phyloP scores from a whole-genome alignment of 1,140 invertebrate species.

The Akabosia matsudoensis region DNA sequence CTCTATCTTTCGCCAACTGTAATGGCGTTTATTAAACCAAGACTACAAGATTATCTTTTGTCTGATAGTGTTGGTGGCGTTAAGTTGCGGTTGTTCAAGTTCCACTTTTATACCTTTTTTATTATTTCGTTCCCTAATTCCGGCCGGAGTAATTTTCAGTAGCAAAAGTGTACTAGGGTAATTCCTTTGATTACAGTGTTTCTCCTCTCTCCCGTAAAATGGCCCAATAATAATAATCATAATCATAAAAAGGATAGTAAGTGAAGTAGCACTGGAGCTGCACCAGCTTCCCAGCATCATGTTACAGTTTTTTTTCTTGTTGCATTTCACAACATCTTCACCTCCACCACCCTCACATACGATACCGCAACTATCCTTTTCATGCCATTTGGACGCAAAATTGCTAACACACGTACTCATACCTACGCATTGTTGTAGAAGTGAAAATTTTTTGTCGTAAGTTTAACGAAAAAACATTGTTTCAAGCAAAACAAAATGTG shows the following conservation, averaged over 20 bases:
- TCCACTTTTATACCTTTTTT: neutral
- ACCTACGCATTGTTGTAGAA: neutral
- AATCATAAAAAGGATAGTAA: conserved; percentile 20
- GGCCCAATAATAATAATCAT: conserved; percentile 23
- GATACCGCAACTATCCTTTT: too few species aligned
- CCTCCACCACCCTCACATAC: neutral
- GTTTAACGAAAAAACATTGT: neutral
- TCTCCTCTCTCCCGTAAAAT: conserved; percentile 9
- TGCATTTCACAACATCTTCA: neutral
- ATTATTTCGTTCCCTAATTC: neutral
- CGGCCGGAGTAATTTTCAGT: conserved; percentile 9
- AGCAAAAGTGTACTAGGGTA: conserved; percentile 5
- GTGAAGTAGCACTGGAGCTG: neutral
- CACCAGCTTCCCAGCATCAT: neutral
- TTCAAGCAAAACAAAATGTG: neutral
- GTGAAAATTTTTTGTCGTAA: neutral
- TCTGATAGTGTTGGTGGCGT: neutral
- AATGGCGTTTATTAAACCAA: neutral
- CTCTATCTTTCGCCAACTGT: neutral
- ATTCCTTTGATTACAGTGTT: conserved; percentile 25
- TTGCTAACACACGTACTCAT: neutral
- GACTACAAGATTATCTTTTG: neutral
- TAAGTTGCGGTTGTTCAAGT: neutral
- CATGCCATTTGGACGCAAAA: neutral
- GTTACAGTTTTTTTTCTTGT: conserved; percentile 16